Percentiles rank a stretch among this genome's conserved stretches.
These are phyloP conservation scores for Anagyrus pseudococci DNA, from an alignment of 2,888 invertebrate species.

Conservation along the genomic window DNA sequence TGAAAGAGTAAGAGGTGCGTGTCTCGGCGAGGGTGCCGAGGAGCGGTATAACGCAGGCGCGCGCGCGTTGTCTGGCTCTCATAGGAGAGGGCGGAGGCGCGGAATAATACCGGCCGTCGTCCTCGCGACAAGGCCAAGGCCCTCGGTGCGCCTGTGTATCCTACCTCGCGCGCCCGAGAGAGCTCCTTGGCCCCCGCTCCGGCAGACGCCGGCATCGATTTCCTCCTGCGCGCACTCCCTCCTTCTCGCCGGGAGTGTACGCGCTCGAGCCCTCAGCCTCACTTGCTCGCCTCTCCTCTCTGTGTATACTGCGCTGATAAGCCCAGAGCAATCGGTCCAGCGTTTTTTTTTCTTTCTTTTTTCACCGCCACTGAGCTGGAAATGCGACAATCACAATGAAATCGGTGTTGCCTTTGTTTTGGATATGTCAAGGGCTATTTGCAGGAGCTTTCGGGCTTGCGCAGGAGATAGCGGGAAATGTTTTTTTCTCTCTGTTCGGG, in stretches of 20 bases:
- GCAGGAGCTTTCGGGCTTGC: too few relatives aligned
- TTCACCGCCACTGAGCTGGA: too few relatives aligned
- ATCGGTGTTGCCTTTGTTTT: too few relatives aligned
- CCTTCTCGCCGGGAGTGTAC: not conserved
- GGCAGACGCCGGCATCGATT: conserved; percentile 45
- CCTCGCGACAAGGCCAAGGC: not conserved
- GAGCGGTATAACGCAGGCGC: not conserved
- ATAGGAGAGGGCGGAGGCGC: too few relatives aligned
- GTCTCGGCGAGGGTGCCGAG: not conserved
- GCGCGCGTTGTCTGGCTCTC: not conserved
- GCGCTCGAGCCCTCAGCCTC: not conserved
- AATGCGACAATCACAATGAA: too few relatives aligned
- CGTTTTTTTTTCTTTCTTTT: too few relatives aligned
- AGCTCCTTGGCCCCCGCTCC: not conserved
- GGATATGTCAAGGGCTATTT: too few relatives aligned
- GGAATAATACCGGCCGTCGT: not conserved
- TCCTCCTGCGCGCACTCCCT: conserved; percentile 39
- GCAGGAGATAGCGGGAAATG: too few relatives aligned
- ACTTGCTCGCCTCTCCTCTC: too few relatives aligned
- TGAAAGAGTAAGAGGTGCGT: not conserved
- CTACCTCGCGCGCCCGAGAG: not conserved
- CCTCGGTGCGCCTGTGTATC: not conserved
- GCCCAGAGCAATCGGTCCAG: too few relatives aligned
- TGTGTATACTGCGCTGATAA: too few relatives aligned
- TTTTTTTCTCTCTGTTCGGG: too few relatives aligned